These are phyloP conservation scores for Umimayanthus kanabou DNA, from an alignment of 92 coral and sea anemone genomes.

Conservation along the genomic window DNA sequence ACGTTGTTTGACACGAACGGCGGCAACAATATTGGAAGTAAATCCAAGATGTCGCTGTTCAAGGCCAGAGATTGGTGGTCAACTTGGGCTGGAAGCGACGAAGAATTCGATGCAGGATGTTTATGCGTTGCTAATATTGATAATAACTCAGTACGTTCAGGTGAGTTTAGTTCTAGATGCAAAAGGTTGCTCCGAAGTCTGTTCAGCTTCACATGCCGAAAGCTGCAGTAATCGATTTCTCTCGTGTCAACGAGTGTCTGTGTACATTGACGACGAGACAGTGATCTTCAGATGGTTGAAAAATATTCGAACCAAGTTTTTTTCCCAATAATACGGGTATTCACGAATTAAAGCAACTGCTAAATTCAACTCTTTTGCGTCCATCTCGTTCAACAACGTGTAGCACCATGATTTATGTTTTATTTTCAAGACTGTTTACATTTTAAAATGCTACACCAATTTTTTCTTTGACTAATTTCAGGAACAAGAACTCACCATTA, in stretches of 20 bases:
- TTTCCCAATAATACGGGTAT: not conserved
- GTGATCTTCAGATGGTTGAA: not conserved
- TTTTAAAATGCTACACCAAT: too few species aligned
- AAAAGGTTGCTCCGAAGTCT: not conserved
- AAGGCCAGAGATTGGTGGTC: slow-evolving; percentile 99
- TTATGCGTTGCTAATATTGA: slow-evolving; percentile 93
- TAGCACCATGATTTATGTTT: too few species aligned
- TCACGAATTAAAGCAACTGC: not conserved
- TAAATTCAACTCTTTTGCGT: not conserved
- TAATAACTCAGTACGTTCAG: slow-evolving; percentile 71
- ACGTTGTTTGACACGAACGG: slow-evolving; percentile 51
- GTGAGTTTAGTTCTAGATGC: slow-evolving; percentile 46
- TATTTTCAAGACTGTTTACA: too few species aligned
- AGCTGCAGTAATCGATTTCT: not conserved
- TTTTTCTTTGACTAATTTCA: too few species aligned
- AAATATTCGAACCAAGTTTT: not conserved
- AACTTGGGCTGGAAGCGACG: slow-evolving; percentile 95
- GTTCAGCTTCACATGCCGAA: not conserved
- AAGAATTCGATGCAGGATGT: slow-evolving; percentile 97
- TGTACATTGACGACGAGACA: slow-evolving; percentile 38
- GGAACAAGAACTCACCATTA: too few species aligned
- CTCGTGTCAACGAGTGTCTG: not conserved
- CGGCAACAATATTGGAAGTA: slow-evolving; percentile 55
- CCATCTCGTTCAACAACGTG: not conserved
- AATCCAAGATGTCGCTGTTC: slow-evolving; percentile 93